Percentiles rank a stretch among this genome's conserved stretches.
phyloP scores from a whole-genome alignment of 2,797 vertebrate genomes.

The Cirrhinus molitorella region DNA sequence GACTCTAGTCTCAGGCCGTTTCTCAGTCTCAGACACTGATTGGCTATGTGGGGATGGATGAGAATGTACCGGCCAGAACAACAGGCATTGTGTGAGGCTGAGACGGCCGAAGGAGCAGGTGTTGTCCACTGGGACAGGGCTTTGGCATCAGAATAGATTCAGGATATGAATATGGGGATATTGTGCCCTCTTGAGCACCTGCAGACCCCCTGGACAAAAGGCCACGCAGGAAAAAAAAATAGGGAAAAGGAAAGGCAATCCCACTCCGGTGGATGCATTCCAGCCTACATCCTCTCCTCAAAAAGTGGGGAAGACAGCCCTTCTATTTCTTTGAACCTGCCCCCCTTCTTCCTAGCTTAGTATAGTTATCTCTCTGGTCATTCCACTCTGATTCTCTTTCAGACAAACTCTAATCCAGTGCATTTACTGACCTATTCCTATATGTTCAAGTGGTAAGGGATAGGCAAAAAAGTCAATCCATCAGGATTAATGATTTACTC shows the following conservation, averaged over 20 bases:
- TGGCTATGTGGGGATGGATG: constrained; percentile 63
- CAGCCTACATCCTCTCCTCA: constrained; percentile 61
- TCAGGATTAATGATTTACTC: background rate
- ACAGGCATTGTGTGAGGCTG: constrained; percentile 72
- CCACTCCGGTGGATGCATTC: constrained; percentile 63
- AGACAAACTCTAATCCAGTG: background rate
- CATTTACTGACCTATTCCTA: background rate
- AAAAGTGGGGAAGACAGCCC: constrained; percentile 56
- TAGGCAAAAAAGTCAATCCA: background rate
- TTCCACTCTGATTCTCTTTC: background rate
- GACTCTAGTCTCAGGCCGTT: constrained; percentile 38
- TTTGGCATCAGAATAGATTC: constrained; percentile 76
- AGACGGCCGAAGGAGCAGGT: constrained; percentile 70
- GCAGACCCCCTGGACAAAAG: constrained; percentile 73
- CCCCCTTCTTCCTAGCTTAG: background rate
- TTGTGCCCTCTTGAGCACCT: constrained; percentile 77
- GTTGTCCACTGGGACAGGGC: constrained; percentile 74
- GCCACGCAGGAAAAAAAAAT: constrained; percentile 50
- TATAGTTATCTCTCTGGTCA: constrained; percentile 12
- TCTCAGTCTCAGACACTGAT: constrained; percentile 56
- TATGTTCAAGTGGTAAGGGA: background rate
- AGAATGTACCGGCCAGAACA: constrained; percentile 66
- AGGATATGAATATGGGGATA: constrained; percentile 83
- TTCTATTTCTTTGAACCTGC: constrained; percentile 47
- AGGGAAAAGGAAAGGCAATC: constrained; percentile 74